Conservation (phyloP, 2,797 vertebrate genomes). For the Bucorvus abyssinicus region DNA sequence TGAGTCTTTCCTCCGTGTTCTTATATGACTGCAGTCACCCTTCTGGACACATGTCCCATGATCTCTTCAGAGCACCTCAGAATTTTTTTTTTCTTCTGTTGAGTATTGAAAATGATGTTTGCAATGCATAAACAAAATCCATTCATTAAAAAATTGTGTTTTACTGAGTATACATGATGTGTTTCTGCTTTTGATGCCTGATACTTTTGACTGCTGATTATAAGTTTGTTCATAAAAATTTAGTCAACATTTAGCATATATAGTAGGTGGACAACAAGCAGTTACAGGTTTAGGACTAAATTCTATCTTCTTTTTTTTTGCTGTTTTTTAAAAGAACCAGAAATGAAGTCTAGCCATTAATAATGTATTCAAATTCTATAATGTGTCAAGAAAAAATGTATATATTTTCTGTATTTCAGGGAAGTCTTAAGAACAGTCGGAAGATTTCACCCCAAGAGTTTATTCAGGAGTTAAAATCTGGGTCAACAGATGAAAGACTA, state of each 20-base stretch:
- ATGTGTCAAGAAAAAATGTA: neutral
- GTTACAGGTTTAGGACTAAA: neutral
- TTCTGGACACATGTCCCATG: neutral
- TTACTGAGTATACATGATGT: rapidly evolving
- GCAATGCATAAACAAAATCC: neutral
- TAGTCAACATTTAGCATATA: neutral
- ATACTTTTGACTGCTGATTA: neutral
- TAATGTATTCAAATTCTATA: neutral
- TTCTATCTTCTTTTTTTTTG: neutral
- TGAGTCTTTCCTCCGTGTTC: neutral
- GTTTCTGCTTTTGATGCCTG: neutral
- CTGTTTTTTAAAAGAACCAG: neutral
- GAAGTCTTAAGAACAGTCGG: constrained; percentile 85
- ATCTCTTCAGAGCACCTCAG: neutral
- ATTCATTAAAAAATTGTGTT: neutral
- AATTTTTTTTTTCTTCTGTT: neutral
- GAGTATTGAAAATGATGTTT: neutral
- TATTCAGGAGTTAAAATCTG: constrained; percentile 90
- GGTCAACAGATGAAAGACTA: constrained; percentile 88
- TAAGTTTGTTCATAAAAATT: neutral
- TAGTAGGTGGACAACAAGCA: neutral
- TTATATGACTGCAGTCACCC: neutral
- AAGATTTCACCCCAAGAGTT: constrained; percentile 95
- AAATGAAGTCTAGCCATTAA: neutral
- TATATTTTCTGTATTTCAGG: constrained; percentile 76